Conservation (phyloP, 2,113 vertebrate genomes). For the Scomber colias region DNA sequence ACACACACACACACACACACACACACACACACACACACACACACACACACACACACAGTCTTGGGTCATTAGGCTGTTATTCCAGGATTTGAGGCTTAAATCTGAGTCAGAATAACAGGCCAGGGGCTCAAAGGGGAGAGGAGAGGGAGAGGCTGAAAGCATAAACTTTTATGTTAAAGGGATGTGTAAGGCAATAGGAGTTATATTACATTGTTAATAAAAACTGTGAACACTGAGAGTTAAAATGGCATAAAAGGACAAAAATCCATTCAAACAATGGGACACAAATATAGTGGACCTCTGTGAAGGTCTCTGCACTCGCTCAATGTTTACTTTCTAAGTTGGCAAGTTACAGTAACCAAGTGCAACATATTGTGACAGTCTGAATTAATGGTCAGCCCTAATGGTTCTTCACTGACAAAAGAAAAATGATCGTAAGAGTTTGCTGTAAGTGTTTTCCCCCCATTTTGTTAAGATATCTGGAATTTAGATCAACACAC, state of each 20-base stretch:
- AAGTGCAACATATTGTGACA: background rate
- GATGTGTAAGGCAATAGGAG: conserved; percentile 36
- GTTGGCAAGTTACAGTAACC: background rate
- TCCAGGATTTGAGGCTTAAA: conserved; percentile 65
- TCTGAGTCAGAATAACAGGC: conserved; percentile 65
- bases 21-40: conserved; percentile 18
- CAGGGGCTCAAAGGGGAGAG: conserved; percentile 33
- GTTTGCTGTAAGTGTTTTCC: background rate
- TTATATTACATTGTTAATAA: conserved; percentile 20
- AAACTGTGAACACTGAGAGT: background rate
- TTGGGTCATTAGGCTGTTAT: conserved; percentile 71
- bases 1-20: background rate
- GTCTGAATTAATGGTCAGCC: background rate
- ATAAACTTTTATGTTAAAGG: conserved; percentile 45
- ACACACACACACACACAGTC: conserved; percentile 41
- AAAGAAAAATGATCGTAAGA: background rate
- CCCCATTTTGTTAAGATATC: background rate
- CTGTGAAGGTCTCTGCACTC: background rate
- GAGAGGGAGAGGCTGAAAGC: conserved; percentile 28
- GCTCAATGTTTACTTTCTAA: background rate
- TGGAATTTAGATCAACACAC: background rate
- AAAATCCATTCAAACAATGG: conserved; percentile 2
- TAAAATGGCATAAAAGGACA: conserved; percentile 21
- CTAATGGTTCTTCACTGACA: background rate
- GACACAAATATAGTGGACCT: conserved; percentile 3